These are phyloP conservation scores for Elgonia sp. DNA, from an alignment of 2,888 invertebrate species.

Conservation along the genomic window DNA sequence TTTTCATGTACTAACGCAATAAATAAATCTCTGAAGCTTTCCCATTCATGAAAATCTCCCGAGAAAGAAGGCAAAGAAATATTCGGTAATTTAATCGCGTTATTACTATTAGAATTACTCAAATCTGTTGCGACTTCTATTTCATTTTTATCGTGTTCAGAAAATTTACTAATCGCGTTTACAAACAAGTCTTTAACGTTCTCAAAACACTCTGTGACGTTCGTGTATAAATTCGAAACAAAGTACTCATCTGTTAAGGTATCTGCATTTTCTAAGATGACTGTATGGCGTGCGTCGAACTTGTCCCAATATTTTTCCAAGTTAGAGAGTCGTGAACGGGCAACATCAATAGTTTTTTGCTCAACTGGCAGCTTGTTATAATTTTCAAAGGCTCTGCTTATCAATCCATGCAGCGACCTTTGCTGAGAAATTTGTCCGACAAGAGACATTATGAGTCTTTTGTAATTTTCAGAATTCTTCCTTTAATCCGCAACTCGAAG, in stretches of 20 bases:
- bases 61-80: conserved; percentile 7
- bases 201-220: too few relatives aligned
- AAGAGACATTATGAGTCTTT: background rate
- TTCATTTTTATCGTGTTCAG: background rate
- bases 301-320: background rate
- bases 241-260: background rate
- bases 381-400: background rate
- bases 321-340: background rate
- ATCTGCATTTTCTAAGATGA: background rate
- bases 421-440: background rate
- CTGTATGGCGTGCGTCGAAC: background rate
- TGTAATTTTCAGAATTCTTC: too few relatives aligned
- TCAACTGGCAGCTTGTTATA: background rate
- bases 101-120: background rate
- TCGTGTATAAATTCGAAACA: background rate
- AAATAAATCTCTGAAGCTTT: conserved; percentile 17
- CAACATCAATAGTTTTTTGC: background rate
- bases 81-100: conserved; percentile 3
- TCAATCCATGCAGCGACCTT: background rate
- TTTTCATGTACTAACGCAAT: background rate
- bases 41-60: background rate
- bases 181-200: background rate
- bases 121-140: background rate
- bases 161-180: background rate
- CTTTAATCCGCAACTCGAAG: too few relatives aligned